These are phyloP conservation scores for Symphodus melops DNA, from an alignment of 2,113 vertebrate genomes.

Conservation along the genomic window DNA sequence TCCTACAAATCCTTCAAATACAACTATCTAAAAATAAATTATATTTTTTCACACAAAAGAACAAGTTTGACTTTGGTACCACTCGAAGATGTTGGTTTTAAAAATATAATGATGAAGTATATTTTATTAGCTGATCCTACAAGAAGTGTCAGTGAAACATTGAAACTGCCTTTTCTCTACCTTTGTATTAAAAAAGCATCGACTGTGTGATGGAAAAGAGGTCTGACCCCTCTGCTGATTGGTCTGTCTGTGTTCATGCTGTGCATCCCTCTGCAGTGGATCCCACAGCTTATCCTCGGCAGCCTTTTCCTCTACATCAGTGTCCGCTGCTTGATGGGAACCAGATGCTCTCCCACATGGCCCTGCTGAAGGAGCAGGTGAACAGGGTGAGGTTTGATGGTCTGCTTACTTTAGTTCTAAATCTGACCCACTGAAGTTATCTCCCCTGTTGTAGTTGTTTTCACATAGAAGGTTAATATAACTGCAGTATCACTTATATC, in stretches of 20 bases:
- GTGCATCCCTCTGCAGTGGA: constrained; percentile 93
- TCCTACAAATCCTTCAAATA: too few relatives aligned
- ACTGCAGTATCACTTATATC: too few relatives aligned
- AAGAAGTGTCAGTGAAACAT: too few relatives aligned
- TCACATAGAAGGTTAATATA: too few relatives aligned
- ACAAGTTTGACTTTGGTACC: too few relatives aligned
- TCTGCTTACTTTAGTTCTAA: not conserved
- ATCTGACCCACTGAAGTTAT: too few relatives aligned
- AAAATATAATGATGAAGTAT: too few relatives aligned
- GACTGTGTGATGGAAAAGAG: constrained; percentile 92
- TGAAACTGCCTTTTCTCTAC: not conserved
- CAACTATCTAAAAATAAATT: too few relatives aligned
- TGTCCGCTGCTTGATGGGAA: constrained; percentile 92
- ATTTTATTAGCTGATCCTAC: too few relatives aligned
- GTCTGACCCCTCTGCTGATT: constrained; percentile 89
- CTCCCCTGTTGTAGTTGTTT: too few relatives aligned
- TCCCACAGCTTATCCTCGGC: constrained; percentile 93
- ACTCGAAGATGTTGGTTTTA: too few relatives aligned
- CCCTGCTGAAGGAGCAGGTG: constrained; percentile 84
- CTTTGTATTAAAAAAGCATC: constrained; percentile 80
- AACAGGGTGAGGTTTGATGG: not conserved
- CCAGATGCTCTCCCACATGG: constrained; percentile 94
- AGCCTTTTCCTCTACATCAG: constrained; percentile 97
- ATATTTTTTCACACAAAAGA: too few relatives aligned
- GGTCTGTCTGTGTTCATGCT: constrained; percentile 93